Conservation (phyloP, 2,888 invertebrate species). For the Rhagium mordax region DNA sequence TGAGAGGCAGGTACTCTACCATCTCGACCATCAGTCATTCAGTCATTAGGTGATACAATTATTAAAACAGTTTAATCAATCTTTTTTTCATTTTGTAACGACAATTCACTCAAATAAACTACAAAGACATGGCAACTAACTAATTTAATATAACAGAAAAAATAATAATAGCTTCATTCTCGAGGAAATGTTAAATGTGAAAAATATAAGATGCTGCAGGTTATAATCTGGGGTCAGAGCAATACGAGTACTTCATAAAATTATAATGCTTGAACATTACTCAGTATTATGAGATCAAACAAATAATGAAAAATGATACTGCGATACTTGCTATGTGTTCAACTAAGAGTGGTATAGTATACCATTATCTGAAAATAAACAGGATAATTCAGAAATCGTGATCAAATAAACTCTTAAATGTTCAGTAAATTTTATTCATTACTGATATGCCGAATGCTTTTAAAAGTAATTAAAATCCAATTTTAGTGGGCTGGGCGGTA, state of each 20-base stretch:
- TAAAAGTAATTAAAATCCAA: conserved; percentile 25
- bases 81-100: too few relatives aligned
- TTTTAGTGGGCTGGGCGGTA: conserved; percentile 16
- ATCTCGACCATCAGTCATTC: too few relatives aligned
- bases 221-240: background rate
- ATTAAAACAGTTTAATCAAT: too few relatives aligned
- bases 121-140: too few relatives aligned
- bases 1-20: too few relatives aligned
- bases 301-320: background rate
- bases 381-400: conserved; percentile 3
- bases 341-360: background rate
- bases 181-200: background rate
- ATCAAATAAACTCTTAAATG: conserved; percentile 10
- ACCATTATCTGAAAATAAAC: background rate
- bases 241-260: background rate
- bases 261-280: background rate
- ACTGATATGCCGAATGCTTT: conserved; percentile 3
- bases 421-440: conserved; percentile 13
- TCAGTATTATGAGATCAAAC: background rate
- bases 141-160: too few relatives aligned
- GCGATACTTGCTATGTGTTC: background rate
- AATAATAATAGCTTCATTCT: too few relatives aligned
- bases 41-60: too few relatives aligned
- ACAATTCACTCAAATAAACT: too few relatives aligned
- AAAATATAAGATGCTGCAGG: background rate